Conservation (phyloP, 2,888 invertebrate genomes). For the Smittia sp. region DNA sequence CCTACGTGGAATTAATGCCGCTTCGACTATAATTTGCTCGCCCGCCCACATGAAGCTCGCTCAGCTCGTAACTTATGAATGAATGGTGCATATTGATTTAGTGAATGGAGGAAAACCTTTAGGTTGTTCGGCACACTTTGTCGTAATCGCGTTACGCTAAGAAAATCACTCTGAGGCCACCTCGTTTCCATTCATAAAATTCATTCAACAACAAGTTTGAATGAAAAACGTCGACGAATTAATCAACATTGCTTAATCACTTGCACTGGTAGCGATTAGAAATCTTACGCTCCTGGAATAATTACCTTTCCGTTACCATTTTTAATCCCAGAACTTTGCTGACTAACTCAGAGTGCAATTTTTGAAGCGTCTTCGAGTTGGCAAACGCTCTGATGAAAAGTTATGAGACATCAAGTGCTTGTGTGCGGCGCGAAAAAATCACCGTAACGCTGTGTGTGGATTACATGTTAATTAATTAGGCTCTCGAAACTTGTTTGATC, state of each 20-base stretch:
- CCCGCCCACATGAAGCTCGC: neutral
- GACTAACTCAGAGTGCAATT: too few relatives aligned
- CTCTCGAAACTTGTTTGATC: slow-evolving; percentile 13
- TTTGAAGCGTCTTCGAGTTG: neutral
- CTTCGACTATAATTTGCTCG: slow-evolving; percentile 26
- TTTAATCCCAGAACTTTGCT: too few relatives aligned
- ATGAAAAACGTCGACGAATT: neutral
- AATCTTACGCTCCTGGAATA: too few relatives aligned
- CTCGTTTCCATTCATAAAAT: slow-evolving; percentile 5
- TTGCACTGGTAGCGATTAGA: neutral
- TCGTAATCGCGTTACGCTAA: slow-evolving; percentile 12
- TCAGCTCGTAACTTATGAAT: slow-evolving; percentile 24
- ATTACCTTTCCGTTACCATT: too few relatives aligned
- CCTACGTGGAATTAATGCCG: slow-evolving; percentile 11
- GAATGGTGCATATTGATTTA: slow-evolving; percentile 16
- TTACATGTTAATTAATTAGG: slow-evolving; percentile 38
- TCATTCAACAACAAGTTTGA: neutral
- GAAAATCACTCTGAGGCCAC: neutral
- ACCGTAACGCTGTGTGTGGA: neutral
- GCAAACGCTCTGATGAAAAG: neutral
- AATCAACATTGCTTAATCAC: neutral
- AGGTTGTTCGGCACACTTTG: too few relatives aligned
- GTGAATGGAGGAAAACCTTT: neutral
- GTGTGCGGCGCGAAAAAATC: neutral
- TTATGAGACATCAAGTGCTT: slow-evolving; percentile 32